These are phyloP conservation scores for Lissocephala sabroskyi DNA, from an alignment of 2,888 invertebrate genomes.

Conservation along the genomic window DNA sequence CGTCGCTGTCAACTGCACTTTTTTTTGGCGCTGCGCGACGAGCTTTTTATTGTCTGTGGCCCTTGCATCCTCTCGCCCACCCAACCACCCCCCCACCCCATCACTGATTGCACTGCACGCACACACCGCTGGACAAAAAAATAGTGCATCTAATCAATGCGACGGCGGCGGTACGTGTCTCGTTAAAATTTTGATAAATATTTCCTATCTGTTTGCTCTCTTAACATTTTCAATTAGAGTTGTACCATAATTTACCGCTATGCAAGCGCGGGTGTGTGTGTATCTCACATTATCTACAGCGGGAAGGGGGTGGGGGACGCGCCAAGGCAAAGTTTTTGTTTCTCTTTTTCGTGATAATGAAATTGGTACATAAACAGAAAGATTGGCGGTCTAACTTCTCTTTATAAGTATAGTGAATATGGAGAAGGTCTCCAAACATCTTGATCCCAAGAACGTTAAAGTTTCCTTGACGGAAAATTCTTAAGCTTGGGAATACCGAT, in stretches of 20 bases:
- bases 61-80: slow-evolving; percentile 5
- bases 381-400: too few relatives aligned
- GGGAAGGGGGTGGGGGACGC: not conserved
- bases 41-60: slow-evolving; percentile 50
- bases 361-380: slow-evolving; percentile 19
- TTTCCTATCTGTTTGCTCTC: slow-evolving; percentile 55
- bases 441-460: too few relatives aligned
- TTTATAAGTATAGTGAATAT: too few relatives aligned
- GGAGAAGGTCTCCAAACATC: too few relatives aligned
- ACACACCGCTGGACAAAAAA: not conserved
- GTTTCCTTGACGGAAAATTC: too few relatives aligned
- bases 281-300: not conserved
- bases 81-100: not conserved
- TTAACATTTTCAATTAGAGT: slow-evolving; percentile 60
- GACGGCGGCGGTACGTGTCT: slow-evolving; percentile 51
- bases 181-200: slow-evolving; percentile 49
- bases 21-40: slow-evolving; percentile 40
- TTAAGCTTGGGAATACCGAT: too few relatives aligned
- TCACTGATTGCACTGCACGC: not conserved
- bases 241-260: slow-evolving; percentile 47
- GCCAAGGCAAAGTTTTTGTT: slow-evolving; percentile 4
- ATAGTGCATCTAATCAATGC: slow-evolving; percentile 40
- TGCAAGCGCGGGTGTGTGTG: slow-evolving; percentile 11
- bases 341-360: slow-evolving; percentile 26
- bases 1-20: slow-evolving; percentile 15